A percentile compares a stretch with the other conserved stretches of the same genome.
Conservation (phyloP, 2,888 invertebrate species). For the Acleris holmiana region DNA sequence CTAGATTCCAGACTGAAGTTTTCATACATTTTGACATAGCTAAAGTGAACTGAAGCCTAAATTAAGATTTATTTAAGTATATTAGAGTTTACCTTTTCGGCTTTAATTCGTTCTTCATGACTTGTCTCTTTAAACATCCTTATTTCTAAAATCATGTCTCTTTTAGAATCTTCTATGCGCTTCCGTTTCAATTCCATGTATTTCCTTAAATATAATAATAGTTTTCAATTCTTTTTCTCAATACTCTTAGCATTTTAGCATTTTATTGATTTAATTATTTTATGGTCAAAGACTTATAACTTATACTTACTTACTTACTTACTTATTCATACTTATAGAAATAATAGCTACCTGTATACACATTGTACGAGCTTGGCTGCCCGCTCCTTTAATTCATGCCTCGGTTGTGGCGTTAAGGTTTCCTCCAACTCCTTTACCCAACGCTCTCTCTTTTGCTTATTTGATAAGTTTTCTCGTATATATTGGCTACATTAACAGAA, state of each 20-base stretch:
- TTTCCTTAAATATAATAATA: constrained; percentile 46
- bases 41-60: too few relatives aligned
- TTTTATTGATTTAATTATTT: not conserved
- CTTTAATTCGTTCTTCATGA: constrained; percentile 39
- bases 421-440: constrained; percentile 65
- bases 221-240: not conserved
- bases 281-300: not conserved
- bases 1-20: too few relatives aligned
- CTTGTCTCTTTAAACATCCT: constrained; percentile 45
- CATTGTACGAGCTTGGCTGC: constrained; percentile 60
- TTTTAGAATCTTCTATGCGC: constrained; percentile 50
- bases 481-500: constrained; percentile 52
- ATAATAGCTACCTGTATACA: constrained; percentile 53
- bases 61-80: too few relatives aligned
- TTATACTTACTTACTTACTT: too few relatives aligned
- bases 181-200: constrained; percentile 64
- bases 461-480: constrained; percentile 40
- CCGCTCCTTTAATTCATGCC: constrained; percentile 52
- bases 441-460: constrained; percentile 49
- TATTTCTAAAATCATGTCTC: constrained; percentile 57
- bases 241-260: not conserved
- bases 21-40: too few relatives aligned
- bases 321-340: too few relatives aligned
- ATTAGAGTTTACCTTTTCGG: constrained; percentile 48
- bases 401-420: constrained; percentile 50